These are phyloP conservation scores for Itoplectis maculator DNA, from an alignment of 2,888 invertebrate species.

Conservation along the genomic window DNA sequence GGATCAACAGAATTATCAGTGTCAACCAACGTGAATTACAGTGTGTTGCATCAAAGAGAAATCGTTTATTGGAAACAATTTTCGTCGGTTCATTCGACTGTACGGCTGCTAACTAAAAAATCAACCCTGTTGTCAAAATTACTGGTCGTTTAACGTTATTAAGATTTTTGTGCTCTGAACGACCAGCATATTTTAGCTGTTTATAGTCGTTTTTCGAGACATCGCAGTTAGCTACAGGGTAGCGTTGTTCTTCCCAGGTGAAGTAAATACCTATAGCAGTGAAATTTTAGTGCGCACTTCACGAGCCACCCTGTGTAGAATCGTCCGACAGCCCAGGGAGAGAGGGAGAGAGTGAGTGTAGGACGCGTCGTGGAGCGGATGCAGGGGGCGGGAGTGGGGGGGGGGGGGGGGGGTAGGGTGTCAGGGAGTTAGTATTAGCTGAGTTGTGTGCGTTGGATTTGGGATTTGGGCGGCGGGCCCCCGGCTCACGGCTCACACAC, in stretches of 20 bases:
- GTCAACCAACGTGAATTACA: too few species aligned
- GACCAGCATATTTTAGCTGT: too few species aligned
- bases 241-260: not conserved
- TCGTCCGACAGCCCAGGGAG: slow-evolving; percentile 27
- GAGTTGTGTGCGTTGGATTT: slow-evolving; percentile 83
- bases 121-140: too few species aligned
- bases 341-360: slow-evolving; percentile 44
- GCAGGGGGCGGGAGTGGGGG: too few species aligned
- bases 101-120: too few species aligned
- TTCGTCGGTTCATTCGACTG: not conserved
- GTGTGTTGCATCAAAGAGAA: not conserved
- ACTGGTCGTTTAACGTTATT: too few species aligned
- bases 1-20: too few species aligned
- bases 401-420: slow-evolving; percentile 41
- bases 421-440: slow-evolving; percentile 79
- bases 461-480: slow-evolving; percentile 80
- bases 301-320: slow-evolving; percentile 45
- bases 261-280: slow-evolving; percentile 22
- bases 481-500: slow-evolving; percentile 75
- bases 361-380: slow-evolving; percentile 3
- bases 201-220: too few species aligned
- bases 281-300: slow-evolving; percentile 44
- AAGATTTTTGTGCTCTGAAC: too few species aligned
- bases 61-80: slow-evolving; percentile 20
- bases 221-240: too few species aligned